phyloP scores from a whole-genome alignment of 2,888 invertebrate species.

The Sphinx pinastri region DNA sequence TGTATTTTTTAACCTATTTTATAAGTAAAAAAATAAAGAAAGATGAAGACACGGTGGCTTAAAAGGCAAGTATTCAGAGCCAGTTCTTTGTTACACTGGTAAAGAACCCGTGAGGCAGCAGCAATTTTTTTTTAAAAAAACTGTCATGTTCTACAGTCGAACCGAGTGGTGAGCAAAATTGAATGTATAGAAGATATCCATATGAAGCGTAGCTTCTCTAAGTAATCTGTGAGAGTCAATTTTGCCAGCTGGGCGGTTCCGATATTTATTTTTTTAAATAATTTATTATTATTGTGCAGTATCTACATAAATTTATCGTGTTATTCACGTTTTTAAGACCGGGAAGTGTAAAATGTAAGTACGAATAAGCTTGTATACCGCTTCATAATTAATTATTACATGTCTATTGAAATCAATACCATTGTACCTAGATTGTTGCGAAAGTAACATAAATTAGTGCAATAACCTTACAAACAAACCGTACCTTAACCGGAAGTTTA shows the following conservation, averaged over 20 bases:
- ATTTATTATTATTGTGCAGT: conserved; percentile 40
- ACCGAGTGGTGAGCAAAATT: no score
- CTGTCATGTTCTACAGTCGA: no score
- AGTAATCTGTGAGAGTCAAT: conserved; percentile 40
- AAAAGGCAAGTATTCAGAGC: no score
- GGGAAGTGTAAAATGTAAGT: conserved; percentile 40
- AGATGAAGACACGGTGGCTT: no score
- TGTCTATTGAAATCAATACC: conserved; percentile 58
- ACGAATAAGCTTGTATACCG: conserved; percentile 16
- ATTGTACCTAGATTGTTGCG: conserved; percentile 49
- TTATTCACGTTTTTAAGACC: not conserved
- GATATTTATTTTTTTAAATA: conserved; percentile 55
- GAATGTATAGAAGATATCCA: no score
- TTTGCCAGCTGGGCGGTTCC: conserved; percentile 81
- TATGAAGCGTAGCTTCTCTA: no score
- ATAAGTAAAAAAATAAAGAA: no score
- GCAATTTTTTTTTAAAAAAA: no score
- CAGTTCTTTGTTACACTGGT: no score
- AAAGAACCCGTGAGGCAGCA: no score
- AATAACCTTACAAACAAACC: conserved; percentile 44
- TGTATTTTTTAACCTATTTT: no score
- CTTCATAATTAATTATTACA: conserved; percentile 36
- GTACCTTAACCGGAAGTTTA: conserved; percentile 34
- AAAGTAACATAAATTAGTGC: conserved; percentile 53
- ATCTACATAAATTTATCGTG: not conserved